Evolutionary conservation across 2,888 invertebrate species (phyloP).

Genomic region (Dicycla oo): DNA sequence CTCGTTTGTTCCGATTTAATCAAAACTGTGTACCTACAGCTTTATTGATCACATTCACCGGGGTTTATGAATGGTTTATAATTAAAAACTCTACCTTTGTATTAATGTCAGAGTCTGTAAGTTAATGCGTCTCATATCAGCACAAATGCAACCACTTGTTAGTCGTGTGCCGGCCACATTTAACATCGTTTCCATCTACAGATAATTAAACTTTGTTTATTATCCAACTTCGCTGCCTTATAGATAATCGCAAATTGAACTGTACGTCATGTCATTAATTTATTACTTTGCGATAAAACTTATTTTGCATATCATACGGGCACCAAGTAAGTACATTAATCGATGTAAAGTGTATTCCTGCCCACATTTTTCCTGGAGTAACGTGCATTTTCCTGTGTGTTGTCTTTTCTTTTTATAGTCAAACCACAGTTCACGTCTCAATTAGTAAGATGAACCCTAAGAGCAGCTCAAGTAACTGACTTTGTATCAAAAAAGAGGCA

Average conservation of each 20-base stretch:
- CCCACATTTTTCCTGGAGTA: slow-evolving; percentile 36
- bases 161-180: slow-evolving; percentile 56
- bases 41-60: slow-evolving; percentile 43
- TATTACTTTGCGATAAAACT: slow-evolving; percentile 55
- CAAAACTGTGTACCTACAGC: slow-evolving; percentile 72
- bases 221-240: slow-evolving; percentile 60
- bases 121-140: slow-evolving; percentile 55
- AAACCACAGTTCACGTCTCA: slow-evolving; percentile 60
- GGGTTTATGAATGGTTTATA: slow-evolving; percentile 50
- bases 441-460: slow-evolving; percentile 58
- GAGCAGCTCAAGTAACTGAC: slow-evolving; percentile 55
- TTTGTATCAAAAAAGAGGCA: slow-evolving; percentile 45
- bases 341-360: slow-evolving; percentile 42
- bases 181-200: slow-evolving; percentile 59
- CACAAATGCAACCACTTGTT: slow-evolving; percentile 59
- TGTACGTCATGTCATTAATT: slow-evolving; percentile 62
- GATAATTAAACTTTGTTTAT: slow-evolving; percentile 67
- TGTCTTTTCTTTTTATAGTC: slow-evolving; percentile 26
- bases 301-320: slow-evolving; percentile 60
- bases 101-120: slow-evolving; percentile 41
- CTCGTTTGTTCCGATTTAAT: slow-evolving; percentile 83
- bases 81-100: slow-evolving; percentile 52
- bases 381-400: slow-evolving; percentile 37
- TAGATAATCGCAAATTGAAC: slow-evolving; percentile 67
- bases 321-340: slow-evolving; percentile 48